These are phyloP conservation scores for Microctonus brassicae DNA, from an alignment of 2,888 invertebrate species.

Conservation along the genomic window DNA sequence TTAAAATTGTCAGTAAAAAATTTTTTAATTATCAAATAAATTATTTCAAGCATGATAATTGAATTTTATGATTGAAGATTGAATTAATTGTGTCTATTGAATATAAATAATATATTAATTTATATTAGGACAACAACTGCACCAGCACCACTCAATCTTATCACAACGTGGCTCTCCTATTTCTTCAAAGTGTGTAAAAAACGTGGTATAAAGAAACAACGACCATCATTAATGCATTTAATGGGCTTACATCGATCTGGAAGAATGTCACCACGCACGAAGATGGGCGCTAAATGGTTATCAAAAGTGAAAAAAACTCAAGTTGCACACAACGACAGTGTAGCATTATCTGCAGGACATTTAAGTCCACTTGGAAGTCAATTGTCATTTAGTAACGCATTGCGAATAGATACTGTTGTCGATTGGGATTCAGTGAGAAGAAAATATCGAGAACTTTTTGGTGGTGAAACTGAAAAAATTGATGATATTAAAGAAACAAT, in stretches of 20 bases:
- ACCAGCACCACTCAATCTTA: slow-evolving; percentile 96
- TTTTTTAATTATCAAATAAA: background rate
- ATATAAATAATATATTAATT: background rate
- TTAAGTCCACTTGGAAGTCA: slow-evolving; percentile 88
- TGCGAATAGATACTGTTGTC: slow-evolving; percentile 88
- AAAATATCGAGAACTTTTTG: slow-evolving; percentile 85
- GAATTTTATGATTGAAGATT: background rate
- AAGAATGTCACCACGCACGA: slow-evolving; percentile 84
- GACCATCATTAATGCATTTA: slow-evolving; percentile 87
- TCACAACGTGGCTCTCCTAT: slow-evolving; percentile 94
- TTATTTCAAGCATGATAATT: no score
- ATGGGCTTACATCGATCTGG: slow-evolving; percentile 80
- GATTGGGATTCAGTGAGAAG: slow-evolving; percentile 93
- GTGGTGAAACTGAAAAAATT: slow-evolving; percentile 72
- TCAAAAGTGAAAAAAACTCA: slow-evolving; percentile 90
- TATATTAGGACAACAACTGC: slow-evolving; percentile 88
- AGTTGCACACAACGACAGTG: slow-evolving; percentile 83
- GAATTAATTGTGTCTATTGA: background rate
- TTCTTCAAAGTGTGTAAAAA: slow-evolving; percentile 85
- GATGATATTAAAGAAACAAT: slow-evolving; percentile 52
- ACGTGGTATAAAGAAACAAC: slow-evolving; percentile 79
- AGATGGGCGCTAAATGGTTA: slow-evolving; percentile 90
- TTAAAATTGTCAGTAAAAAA: background rate
- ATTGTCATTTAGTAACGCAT: slow-evolving; percentile 79
- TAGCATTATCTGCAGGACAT: slow-evolving; percentile 84